A percentile compares a stretch with the other conserved stretches of the same genome.
Conservation (phyloP, 2,888 invertebrate genomes). For the Lacanobia oleracea region DNA sequence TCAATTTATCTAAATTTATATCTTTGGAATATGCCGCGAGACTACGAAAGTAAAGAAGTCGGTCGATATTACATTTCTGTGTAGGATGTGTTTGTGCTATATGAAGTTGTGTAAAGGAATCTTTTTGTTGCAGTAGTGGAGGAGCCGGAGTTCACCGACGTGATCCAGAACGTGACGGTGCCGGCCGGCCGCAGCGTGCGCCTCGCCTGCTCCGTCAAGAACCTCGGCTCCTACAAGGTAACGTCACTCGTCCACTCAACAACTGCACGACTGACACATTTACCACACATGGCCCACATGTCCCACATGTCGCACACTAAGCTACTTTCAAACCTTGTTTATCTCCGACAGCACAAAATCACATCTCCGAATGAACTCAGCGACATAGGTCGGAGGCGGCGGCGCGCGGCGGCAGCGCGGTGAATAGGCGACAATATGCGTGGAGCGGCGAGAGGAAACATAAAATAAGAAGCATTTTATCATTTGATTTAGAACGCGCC, state of each 20-base stretch:
- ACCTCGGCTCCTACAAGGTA: conserved; percentile 97
- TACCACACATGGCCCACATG: conserved; percentile 6
- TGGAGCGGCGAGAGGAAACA: conserved; percentile 84
- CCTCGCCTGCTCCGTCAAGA: conserved; percentile 97
- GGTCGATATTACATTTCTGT: conserved; percentile 19
- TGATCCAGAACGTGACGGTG: conserved; percentile 97
- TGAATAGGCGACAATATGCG: conserved; percentile 83
- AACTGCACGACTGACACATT: conserved; percentile 21
- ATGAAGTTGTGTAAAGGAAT: conserved; percentile 24
- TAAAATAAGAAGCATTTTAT: conserved; percentile 90
- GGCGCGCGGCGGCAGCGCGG: conserved; percentile 57
- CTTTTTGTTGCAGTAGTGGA: conserved; percentile 93
- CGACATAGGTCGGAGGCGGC: conserved; percentile 67
- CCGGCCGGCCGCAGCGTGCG: conserved; percentile 97
- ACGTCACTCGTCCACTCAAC: conserved; percentile 48
- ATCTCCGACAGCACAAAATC: conserved; percentile 56
- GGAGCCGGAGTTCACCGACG: conserved; percentile 97
- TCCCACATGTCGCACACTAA: conserved; percentile 10
- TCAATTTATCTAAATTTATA: conserved; percentile 81
- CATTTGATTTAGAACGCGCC: conserved; percentile 90
- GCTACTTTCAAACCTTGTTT: conserved; percentile 50
- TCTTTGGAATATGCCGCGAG: conserved; percentile 69
- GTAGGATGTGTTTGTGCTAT: conserved; percentile 11
- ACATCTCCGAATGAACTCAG: conserved; percentile 52
- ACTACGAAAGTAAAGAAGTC: conserved; percentile 36